Evolutionary conservation across 92 coral and sea anemone species (phyloP), one percentile per base, ranked within the genome.

Genomic region (Porites evermanni): DNA sequence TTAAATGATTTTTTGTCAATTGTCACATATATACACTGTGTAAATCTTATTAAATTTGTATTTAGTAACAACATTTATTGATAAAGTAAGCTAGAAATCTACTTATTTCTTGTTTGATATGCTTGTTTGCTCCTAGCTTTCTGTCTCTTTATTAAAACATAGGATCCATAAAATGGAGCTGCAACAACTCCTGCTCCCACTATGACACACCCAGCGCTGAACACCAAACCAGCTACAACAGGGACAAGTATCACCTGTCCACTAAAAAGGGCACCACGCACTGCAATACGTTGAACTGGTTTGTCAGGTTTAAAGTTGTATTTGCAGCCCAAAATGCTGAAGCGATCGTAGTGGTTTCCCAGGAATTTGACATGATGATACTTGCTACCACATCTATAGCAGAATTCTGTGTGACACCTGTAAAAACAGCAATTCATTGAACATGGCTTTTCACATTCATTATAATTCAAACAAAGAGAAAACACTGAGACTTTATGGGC

Each of bases 351-450:
- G 67, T 94, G 98, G 85, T 94, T 94, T n/a, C 98, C 98, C 16
- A 94, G 67, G 79, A 94, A 92, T 67, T 91, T 91, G 44, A 91
- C 59, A 77, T 94, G 86, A 72, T 88, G 95, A 79, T 92, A 94
- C 63, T 90, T 85, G 68, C 88, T 78, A 11, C 98, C 98, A 78
- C 98, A 94, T 17, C 94, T 89, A 71, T 94, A 94, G 78, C 98
- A 94, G 87, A 94, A 94, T 73, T 94, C 98, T 78, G 98, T 94
- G 68, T 90, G 74, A 71, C 98, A 94, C 72, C 98, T 94, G 81
- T n/a, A 29, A 60, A 56, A 56, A 11, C 16, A 8, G 61, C 12
- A 56, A 4, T 38, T 38, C 47, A 38, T 38, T 38, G 47, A 38
- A 4, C 47, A 38, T 38, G 47, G 47, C 47, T 38, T 38, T 38